Evolutionary conservation across 2,888 invertebrate species (phyloP).

Genomic region (Drosophila rellima): DNA sequence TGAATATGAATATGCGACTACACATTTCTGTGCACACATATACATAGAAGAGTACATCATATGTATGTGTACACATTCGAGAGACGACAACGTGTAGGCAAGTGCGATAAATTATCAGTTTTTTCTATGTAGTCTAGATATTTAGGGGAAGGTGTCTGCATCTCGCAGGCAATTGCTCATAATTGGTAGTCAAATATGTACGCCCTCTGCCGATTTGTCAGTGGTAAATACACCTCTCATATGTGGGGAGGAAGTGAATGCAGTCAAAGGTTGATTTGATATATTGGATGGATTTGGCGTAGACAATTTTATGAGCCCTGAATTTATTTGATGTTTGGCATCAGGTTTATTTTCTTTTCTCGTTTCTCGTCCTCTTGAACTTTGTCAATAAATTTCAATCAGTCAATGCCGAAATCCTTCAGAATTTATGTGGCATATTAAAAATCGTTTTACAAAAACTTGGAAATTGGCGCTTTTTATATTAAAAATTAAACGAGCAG

Average conservation of each 20-base stretch:
- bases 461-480: conserved; percentile 51
- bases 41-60: conserved; percentile 4
- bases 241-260: conserved; percentile 12
- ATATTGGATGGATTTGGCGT: conserved; percentile 76
- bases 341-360: conserved; percentile 27
- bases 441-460: conserved; percentile 69
- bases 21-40: conserved; percentile 9
- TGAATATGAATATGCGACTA: conserved; percentile 34
- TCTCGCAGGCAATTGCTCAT: conserved; percentile 74
- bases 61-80: conserved; percentile 24
- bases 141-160: conserved; percentile 53
- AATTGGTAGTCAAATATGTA: conserved; percentile 71
- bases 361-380: conserved; percentile 13
- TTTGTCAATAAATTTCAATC: conserved; percentile 67
- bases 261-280: conserved; percentile 64
- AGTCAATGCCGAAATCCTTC: conserved; percentile 66
- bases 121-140: conserved; percentile 19
- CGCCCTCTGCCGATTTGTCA: conserved; percentile 49
- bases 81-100: conserved; percentile 75
- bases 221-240: conserved; percentile 30
- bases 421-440: conserved; percentile 74
- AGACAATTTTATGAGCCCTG: conserved; percentile 78
- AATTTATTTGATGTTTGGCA: conserved; percentile 77
- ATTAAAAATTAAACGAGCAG: conserved; percentile 70
- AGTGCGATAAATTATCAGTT: conserved; percentile 83